These are phyloP conservation scores for Phrynocephalus vlangalii DNA, from an alignment of 2,797 vertebrate species.

Conservation along the genomic window DNA sequence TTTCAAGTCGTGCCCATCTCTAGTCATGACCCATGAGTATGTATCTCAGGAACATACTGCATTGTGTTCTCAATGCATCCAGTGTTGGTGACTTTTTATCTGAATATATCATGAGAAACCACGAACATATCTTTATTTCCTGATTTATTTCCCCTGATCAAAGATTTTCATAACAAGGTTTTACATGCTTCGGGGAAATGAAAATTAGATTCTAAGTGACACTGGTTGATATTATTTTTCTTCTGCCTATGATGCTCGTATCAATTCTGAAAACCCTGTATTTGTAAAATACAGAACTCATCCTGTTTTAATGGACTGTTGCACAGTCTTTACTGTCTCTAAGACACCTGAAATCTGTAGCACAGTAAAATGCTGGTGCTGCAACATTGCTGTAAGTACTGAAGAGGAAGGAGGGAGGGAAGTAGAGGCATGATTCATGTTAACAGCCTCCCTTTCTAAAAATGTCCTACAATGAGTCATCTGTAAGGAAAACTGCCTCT, in stretches of 20 bases:
- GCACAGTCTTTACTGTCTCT: not conserved
- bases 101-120: not conserved
- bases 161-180: not conserved
- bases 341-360: not conserved
- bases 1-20: too few relatives aligned
- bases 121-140: not conserved
- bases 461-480: not conserved
- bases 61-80: not conserved
- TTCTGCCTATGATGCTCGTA: not conserved
- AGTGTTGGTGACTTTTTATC: fast-evolving
- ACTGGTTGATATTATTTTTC: too few relatives aligned
- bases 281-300: too few relatives aligned
- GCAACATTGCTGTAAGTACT: fast-evolving
- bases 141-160: not conserved
- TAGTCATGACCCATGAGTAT: too few relatives aligned
- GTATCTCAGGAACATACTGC: too few relatives aligned
- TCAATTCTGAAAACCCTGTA: too few relatives aligned
- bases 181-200: not conserved
- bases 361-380: not conserved
- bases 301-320: not conserved
- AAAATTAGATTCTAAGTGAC: too few relatives aligned
- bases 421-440: not conserved
- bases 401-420: too few relatives aligned
- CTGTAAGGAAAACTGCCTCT: not conserved
- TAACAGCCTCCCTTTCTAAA: not conserved